phyloP scores from a whole-genome alignment of 2,888 invertebrate species.

The Lagria hirta region DNA sequence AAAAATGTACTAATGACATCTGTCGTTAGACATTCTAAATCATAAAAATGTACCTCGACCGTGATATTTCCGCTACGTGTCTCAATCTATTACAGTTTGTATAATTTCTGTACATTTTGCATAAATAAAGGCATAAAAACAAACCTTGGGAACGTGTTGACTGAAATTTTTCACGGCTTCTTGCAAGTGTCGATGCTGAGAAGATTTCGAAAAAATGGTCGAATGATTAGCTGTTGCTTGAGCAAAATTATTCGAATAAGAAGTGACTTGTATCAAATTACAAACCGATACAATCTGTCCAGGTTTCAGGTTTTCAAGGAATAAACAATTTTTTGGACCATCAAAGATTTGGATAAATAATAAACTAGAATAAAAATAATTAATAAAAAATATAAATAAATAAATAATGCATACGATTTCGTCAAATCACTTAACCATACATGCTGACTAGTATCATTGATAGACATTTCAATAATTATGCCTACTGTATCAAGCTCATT shows the following conservation, averaged over 20 bases:
- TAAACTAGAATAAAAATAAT: slow-evolving; percentile 42
- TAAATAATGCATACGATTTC: slow-evolving; percentile 60
- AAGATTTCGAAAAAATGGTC: slow-evolving; percentile 63
- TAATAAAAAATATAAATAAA: neutral
- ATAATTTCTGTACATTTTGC: too few relatives aligned
- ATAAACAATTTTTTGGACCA: slow-evolving; percentile 53
- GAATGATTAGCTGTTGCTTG: slow-evolving; percentile 65
- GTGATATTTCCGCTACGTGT: too few relatives aligned
- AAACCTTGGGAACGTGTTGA: slow-evolving; percentile 42
- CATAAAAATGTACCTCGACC: too few relatives aligned
- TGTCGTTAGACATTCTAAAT: too few relatives aligned
- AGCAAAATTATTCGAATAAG: slow-evolving; percentile 58
- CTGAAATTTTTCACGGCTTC: slow-evolving; percentile 56
- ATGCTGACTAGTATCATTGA: slow-evolving; percentile 58
- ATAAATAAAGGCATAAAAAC: too few relatives aligned
- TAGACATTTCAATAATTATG: slow-evolving; percentile 62
- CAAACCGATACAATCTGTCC: slow-evolving; percentile 62
- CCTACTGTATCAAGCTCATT: slow-evolving; percentile 77
- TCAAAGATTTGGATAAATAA: slow-evolving; percentile 54
- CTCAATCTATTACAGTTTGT: too few relatives aligned
- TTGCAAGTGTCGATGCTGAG: slow-evolving; percentile 58
- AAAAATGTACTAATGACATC: too few relatives aligned
- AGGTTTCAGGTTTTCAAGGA: slow-evolving; percentile 59
- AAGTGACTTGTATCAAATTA: slow-evolving; percentile 67
- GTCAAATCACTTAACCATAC: slow-evolving; percentile 62